Evolutionary conservation across 1,140 invertebrate species (phyloP), one percentile per base, ranked within the genome.

Genomic region (Trichogramma pretiosum): DNA sequence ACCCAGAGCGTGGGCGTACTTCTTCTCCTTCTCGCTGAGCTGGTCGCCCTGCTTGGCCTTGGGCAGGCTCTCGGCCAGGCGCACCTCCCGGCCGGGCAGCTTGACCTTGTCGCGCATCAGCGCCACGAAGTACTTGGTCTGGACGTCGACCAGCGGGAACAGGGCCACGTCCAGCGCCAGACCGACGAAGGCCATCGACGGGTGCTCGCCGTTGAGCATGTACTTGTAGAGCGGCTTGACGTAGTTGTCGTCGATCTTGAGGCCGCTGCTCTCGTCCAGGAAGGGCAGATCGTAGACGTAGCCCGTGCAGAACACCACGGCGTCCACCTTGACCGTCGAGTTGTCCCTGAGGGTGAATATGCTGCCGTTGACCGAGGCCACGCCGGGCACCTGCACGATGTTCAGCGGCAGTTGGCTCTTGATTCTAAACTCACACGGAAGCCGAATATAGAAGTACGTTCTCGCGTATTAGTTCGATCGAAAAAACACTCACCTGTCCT

Each of bases 191-290:
- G 69, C 74, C 75, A 89, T 77, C 10, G 74, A 77, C 0, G 83
- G 82, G 57, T 79, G 75, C 46, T 80, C 64, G 1, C 80, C 76
- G 57, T 87, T 80, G 8, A 89, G 75, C 7, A 86, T 64, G 46
- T 87, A 82, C 56, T 81, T 79, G 63, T 85, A 85, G 2, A 90
- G 71, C 0, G 84, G 82, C 21, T 74, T 67, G 2, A 89, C 71
- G 44, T 73, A 75, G 47, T 80, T 76, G 30, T 79, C 74, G 0
- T 78, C 65, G 1, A 79, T 64, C 5, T 61, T 63, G 2, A 86
- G 57, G 4, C 74, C 74, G 50, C 77, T 77, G 8, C 67, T 74
- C 13, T 65, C 51, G 42, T 74, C 68, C 4, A 87, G 62, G 68
- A 87, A 87, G 2, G 82, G 78, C 57, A 79, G 83, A 34, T 58